A percentile compares a stretch with the other conserved stretches of the same genome.
phyloP scores from a whole-genome alignment of 2,888 invertebrate genomes.

The Dryobotodes eremita region DNA sequence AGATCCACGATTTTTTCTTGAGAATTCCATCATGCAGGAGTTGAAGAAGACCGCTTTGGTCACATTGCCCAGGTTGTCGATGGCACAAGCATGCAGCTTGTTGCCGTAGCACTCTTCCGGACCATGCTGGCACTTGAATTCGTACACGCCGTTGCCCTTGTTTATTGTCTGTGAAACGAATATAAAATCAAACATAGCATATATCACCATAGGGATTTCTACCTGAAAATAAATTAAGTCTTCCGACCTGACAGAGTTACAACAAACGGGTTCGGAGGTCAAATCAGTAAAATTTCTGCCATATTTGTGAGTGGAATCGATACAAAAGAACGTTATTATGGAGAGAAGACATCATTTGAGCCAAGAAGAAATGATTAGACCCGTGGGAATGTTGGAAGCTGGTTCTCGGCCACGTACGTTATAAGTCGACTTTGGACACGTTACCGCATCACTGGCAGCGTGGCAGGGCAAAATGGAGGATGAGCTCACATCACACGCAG shows the following conservation, averaged over 20 bases:
- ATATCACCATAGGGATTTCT: too few species aligned
- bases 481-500: too few species aligned
- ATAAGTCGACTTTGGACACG: too few species aligned
- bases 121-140: conserved; percentile 94
- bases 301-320: too few species aligned
- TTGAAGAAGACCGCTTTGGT: conserved; percentile 91
- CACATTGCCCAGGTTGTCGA: conserved; percentile 85
- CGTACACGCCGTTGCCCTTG: conserved; percentile 61
- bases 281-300: too few species aligned
- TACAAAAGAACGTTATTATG: too few species aligned
- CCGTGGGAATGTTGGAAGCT: too few species aligned
- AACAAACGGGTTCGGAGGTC: not conserved
- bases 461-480: too few species aligned
- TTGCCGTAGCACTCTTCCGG: conserved; percentile 93
- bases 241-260: not conserved
- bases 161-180: conserved; percentile 63
- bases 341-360: too few species aligned
- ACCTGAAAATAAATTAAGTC: not conserved
- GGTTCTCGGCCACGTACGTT: too few species aligned
- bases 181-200: not conserved
- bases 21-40: conserved; percentile 92
- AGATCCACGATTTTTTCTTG: conserved; percentile 66
- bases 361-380: too few species aligned
- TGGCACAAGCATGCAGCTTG: conserved; percentile 93
- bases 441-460: too few species aligned